Conservation (phyloP, 2,888 invertebrate species). For the Microplitis deprimator region DNA sequence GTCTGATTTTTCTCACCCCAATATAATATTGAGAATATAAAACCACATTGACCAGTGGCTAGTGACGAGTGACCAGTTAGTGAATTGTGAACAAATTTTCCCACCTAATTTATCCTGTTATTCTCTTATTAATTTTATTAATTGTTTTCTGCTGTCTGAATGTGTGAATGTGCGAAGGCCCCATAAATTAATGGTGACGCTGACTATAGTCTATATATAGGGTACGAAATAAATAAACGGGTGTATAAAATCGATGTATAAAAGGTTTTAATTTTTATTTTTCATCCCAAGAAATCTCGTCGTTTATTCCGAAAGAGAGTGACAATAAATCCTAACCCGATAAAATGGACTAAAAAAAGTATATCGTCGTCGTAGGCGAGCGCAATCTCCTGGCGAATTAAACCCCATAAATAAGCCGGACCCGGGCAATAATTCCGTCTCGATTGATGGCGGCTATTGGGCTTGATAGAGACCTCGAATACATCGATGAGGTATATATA, state of each 20-base stretch:
- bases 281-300: background rate
- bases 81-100: conserved; percentile 2
- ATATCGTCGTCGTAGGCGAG: background rate
- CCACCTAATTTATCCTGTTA: conserved; percentile 1
- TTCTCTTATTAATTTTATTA: conserved; percentile 5
- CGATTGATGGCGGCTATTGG: background rate
- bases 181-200: background rate
- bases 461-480: background rate
- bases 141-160: background rate
- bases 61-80: background rate
- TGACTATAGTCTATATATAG: background rate
- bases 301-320: background rate
- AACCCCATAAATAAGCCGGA: conserved; percentile 29
- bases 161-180: background rate
- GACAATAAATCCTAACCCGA: background rate
- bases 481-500: conserved; percentile 2
- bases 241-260: background rate
- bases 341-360: background rate
- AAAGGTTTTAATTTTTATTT: background rate
- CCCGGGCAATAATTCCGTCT: conserved; percentile 16
- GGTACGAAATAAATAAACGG: background rate
- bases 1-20: conserved; percentile 20
- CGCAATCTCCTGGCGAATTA: conserved; percentile 25
- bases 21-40: background rate
- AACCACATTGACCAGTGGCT: background rate